Base-by-base conservation (phyloP, 2,888 invertebrate species). In the Serripes groenlandicus region DNA sequence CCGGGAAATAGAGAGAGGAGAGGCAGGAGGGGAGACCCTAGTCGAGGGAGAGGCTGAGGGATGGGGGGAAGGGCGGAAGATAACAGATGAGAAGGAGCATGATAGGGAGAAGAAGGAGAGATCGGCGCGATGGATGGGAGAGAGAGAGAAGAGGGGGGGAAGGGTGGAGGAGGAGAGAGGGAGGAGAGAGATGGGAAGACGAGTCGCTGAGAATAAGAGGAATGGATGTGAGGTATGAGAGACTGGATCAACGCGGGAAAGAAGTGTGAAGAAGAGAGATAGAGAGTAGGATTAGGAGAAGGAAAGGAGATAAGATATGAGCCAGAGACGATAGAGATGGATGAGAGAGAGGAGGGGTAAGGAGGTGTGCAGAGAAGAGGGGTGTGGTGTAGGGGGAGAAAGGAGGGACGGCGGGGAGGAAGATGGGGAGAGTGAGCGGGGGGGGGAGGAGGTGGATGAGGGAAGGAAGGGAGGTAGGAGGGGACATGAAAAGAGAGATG, bases 231-330 rank as follows among this genome's bases (percentile, higher is more conserved):
- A 3, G 54, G 30, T 7, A 54, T 15, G 52, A n/a, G 26, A 52
- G 21, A 26, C 18, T 18, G 37, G 23, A 71, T 5, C 4, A 30
- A 32, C 4, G 34, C 30, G 32, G 15, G 30, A 28, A 30, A 30
- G 54, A 23, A 5, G 54, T 11, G 30, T 9, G 37, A 18, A n/a
- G 18, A 54, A 30, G 30, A 18, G 21, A 7, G 30, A 26, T 18
- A 54, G n/a, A 23, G n/a, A n/a, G n/a, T n/a, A n/a, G n/a, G n/a
- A n/a, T n/a, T 7, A 58, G 58, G 26, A 58, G 58, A 58, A 58
- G 58, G 58, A 58, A 23, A 58, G n/a, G n/a, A n/a, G n/a, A n/a
- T n/a, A n/a, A n/a, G n/a, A n/a, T n/a, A n/a, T n/a, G n/a, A n/a
- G n/a, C n/a, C n/a, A n/a, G n/a, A n/a, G n/a, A n/a, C n/a, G n/a